A percentile compares a stretch with the other conserved stretches of the same genome.
phyloP scores from a whole-genome alignment of 2,113 vertebrate genomes.

The Electrona antarctica region DNA sequence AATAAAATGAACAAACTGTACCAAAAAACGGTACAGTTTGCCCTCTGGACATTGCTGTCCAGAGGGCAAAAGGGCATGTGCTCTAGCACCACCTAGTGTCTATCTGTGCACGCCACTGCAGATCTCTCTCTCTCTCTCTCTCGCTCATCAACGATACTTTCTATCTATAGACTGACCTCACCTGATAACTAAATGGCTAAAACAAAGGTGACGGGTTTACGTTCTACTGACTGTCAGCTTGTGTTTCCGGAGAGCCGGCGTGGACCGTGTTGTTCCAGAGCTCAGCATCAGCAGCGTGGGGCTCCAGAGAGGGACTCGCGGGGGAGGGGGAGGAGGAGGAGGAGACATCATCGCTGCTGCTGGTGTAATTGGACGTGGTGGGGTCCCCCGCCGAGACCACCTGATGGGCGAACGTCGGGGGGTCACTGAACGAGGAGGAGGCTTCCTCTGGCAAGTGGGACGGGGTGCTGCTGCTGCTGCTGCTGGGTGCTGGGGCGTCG shows the following conservation, averaged over 20 bases:
- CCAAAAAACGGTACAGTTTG: too few relatives aligned
- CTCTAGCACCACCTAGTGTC: too few relatives aligned
- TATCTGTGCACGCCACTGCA: too few relatives aligned
- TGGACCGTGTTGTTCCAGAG: slow-evolving; percentile 44
- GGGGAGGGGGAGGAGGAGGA: slow-evolving; percentile 18
- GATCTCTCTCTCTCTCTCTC: not conserved
- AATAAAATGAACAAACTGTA: too few relatives aligned
- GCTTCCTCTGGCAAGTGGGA: slow-evolving; percentile 15
- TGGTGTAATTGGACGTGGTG: not conserved
- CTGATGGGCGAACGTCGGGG: slow-evolving; percentile 15
- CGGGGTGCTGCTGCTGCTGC: not conserved
- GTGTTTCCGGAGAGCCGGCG: slow-evolving; percentile 29
- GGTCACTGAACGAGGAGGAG: not conserved
- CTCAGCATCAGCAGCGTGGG: slow-evolving; percentile 14
- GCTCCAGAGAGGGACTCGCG: slow-evolving; percentile 21
- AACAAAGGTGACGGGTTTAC: not conserved
- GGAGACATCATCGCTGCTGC: not conserved
- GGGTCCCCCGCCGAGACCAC: slow-evolving; percentile 21
- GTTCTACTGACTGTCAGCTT: slow-evolving; percentile 44
- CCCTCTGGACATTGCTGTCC: too few relatives aligned
- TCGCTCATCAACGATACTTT: not conserved
- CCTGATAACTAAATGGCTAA: slow-evolving; percentile 14
- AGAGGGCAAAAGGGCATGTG: too few relatives aligned
- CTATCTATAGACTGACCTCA: slow-evolving; percentile 12
- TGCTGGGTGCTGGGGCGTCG: too few relatives aligned